These are phyloP conservation scores for Macaca fascicularis DNA, from an alignment of 2,113 vertebrate species.

Conservation along the genomic window T2T-MFA8v1.1 NC_088390.1:83450501-83451000, in stretches of 20 bases:
- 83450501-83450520: not conserved
- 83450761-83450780: not conserved
- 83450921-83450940: fast-evolving
- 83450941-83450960: not conserved
- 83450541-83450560: not conserved
- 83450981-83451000: not conserved
- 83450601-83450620: not conserved
- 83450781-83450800: not conserved
- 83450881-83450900: not conserved
- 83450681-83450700: not conserved
- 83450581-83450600: not conserved
- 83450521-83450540: not conserved
- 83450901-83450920: fast-evolving
- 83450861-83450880: fast-evolving
- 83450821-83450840: not conserved
- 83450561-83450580: fast-evolving
- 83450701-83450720: fast-evolving
- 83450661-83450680: not conserved
- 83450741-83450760: not conserved
- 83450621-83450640: too few relatives aligned
- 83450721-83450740: not conserved
- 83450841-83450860: fast-evolving
- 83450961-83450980: too few relatives aligned
- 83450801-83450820: not conserved
- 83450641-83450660: not conserved